Evolutionary conservation across 2,113 vertebrate species (phyloP).

Genomic region (Cnemophilus loriae): DNA sequence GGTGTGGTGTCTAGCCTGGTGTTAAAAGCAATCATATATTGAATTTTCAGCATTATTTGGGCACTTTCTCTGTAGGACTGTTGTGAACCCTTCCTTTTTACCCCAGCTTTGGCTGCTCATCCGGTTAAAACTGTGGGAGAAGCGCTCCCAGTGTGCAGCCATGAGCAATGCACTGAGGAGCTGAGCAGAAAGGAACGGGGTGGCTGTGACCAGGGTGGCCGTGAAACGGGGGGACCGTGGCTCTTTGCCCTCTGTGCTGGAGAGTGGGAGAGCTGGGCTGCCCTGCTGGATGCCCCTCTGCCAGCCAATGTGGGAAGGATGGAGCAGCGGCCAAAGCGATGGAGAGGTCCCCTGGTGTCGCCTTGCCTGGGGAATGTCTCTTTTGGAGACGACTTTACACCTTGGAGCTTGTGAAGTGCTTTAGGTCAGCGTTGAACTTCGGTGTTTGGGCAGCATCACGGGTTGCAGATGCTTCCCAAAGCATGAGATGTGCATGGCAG

Average conservation of each 20-base stretch:
- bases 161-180: not conserved
- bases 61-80: not conserved
- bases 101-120: not conserved
- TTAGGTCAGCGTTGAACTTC: fast-evolving
- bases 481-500: not conserved
- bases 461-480: not conserved
- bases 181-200: fast-evolving
- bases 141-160: fast-evolving
- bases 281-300: not conserved
- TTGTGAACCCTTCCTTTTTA: not conserved
- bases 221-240: fast-evolving
- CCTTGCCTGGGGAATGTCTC: not conserved
- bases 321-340: fast-evolving
- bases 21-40: not conserved
- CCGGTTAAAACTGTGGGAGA: not conserved
- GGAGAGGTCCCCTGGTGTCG: fast-evolving
- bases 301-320: not conserved
- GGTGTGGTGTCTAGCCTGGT: not conserved
- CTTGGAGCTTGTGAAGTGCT: not conserved
- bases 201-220: fast-evolving
- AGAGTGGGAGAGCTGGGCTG: not conserved
- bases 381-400: not conserved
- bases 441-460: not conserved
- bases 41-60: not conserved
- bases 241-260: not conserved